These are phyloP conservation scores for Dendrolimus punctatus DNA, from an alignment of 1,140 invertebrate genomes.

Conservation along the genomic window DNA sequence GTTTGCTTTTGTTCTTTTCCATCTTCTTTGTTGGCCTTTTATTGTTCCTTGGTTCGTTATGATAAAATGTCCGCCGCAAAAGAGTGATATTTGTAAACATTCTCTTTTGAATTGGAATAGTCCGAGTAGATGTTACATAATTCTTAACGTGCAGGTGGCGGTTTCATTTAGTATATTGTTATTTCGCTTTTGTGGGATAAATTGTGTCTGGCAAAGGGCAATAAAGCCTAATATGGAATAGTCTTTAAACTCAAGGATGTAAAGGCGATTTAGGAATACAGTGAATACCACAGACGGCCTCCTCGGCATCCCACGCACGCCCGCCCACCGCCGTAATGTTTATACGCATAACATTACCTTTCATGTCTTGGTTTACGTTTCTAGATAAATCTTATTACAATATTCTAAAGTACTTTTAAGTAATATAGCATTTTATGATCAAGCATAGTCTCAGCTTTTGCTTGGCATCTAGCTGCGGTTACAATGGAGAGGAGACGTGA, in stretches of 20 bases:
- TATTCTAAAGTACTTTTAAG: too few species aligned
- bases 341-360: conserved; percentile 20
- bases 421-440: too few species aligned
- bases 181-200: conserved; percentile 20
- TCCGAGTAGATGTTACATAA: conserved; percentile 20
- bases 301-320: conserved; percentile 46
- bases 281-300: conserved; percentile 22
- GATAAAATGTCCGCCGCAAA: conserved; percentile 37
- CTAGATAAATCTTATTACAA: too few species aligned
- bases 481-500: too few species aligned
- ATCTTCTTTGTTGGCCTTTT: conserved; percentile 58
- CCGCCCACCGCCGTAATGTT: conserved; percentile 33
- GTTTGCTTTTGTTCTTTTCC: conserved; percentile 64
- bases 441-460: too few species aligned
- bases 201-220: conserved; percentile 34
- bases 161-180: conserved; percentile 22
- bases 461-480: too few species aligned
- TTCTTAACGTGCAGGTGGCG: conserved; percentile 15
- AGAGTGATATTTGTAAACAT: conserved; percentile 56
- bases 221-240: conserved; percentile 38
- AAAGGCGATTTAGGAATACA: conserved; percentile 34
- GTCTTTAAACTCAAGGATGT: conserved; percentile 34
- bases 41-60: conserved; percentile 54
- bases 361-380: too few species aligned
- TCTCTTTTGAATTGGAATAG: conserved; percentile 44